Conservation (phyloP, 1,140 invertebrate species). For the Drosophila punjabiensis region DNA sequence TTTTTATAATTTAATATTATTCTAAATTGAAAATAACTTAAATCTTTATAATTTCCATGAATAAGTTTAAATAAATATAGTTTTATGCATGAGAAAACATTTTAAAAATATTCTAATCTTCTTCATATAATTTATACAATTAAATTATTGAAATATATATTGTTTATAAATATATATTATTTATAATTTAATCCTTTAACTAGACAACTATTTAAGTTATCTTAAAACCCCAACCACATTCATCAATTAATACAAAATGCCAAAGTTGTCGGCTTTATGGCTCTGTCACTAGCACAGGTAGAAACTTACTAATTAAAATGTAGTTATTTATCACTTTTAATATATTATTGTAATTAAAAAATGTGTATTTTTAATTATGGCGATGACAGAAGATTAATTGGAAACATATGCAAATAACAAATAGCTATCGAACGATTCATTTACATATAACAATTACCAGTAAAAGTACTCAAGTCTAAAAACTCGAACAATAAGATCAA, state of each 20-base stretch:
- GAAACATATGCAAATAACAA: conserved; percentile 31
- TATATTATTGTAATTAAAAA: conserved; percentile 33
- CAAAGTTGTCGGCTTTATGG: conserved; percentile 31
- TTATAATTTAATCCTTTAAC: background rate
- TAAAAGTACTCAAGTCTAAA: conserved; percentile 21
- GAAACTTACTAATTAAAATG: conserved; percentile 23
- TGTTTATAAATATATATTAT: background rate
- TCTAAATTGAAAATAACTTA: too few species aligned
- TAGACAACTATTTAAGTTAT: background rate
- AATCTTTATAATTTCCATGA: background rate
- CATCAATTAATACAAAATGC: conserved; percentile 20
- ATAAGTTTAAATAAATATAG: background rate
- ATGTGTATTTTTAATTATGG: conserved; percentile 31
- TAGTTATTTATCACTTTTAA: conserved; percentile 13
- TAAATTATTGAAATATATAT: background rate
- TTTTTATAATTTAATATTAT: too few species aligned
- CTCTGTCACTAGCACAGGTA: background rate
- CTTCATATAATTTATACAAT: background rate
- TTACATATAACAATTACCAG: conserved; percentile 31
- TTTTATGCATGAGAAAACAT: background rate
- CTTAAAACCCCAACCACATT: background rate
- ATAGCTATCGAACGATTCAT: conserved; percentile 23
- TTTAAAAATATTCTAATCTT: background rate
- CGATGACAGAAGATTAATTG: conserved; percentile 53
- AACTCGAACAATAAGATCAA: conserved; percentile 47